phyloP scores from a whole-genome alignment of 2,797 vertebrate genomes.

The Hydrolagus colliei region DNA sequence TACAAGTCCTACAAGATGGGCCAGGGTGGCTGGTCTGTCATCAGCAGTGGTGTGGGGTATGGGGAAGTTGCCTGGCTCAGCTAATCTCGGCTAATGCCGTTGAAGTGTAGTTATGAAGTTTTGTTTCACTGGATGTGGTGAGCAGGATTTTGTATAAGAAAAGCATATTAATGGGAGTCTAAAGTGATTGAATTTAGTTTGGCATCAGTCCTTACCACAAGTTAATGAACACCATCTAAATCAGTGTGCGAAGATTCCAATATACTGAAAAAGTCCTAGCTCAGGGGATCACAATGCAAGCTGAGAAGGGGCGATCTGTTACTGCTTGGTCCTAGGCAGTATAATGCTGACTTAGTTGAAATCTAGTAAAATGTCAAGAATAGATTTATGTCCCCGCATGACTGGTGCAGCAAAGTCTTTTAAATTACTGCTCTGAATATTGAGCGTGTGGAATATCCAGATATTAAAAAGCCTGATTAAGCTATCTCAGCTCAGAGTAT shows the following conservation, averaged over 20 bases:
- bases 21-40: no score
- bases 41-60: no score
- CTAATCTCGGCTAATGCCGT: no score
- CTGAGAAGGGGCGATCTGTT: background rate
- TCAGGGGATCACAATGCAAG: conserved; percentile 6
- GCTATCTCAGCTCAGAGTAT: conserved; percentile 21
- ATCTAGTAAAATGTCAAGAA: conserved; percentile 16
- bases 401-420: background rate
- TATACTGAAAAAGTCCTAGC: conserved; percentile 1
- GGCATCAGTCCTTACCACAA: background rate
- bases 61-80: no score
- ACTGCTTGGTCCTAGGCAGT: conserved; percentile 10
- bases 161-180: no score
- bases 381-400: conserved; percentile 22
- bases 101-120: no score
- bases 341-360: conserved; percentile 21
- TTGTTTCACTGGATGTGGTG: no score
- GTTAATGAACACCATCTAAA: background rate
- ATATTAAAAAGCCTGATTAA: conserved; percentile 31
- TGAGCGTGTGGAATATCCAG: background rate
- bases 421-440: conserved; percentile 30
- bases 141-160: no score
- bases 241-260: background rate
- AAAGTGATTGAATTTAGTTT: background rate
- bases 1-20: no score